A percentile compares a stretch with the other conserved stretches of the same genome.
phyloP scores from a whole-genome alignment of 2,797 vertebrate genomes.

The Rhabdophis nuchalis region DNA sequence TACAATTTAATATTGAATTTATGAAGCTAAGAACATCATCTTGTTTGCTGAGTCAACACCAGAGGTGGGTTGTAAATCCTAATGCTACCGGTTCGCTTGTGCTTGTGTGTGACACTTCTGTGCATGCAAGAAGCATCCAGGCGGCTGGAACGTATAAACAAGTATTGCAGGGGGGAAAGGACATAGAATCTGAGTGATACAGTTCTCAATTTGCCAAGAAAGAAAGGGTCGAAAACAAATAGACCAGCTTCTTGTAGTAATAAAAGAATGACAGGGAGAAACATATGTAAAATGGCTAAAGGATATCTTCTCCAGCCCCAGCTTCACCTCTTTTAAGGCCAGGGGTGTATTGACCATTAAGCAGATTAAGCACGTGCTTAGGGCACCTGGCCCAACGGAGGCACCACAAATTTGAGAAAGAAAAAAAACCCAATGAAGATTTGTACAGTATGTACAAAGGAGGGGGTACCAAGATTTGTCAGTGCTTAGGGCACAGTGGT shows the following conservation, averaged over 20 bases:
- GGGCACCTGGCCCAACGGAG: too few species aligned
- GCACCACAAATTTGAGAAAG: too few species aligned
- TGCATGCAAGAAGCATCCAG: too few species aligned
- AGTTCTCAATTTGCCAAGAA: not conserved
- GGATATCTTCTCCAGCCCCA: not conserved
- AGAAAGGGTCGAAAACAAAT: not conserved
- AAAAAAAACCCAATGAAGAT: too few species aligned
- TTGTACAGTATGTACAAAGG: too few species aligned
- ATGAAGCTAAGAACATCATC: conserved; percentile 11
- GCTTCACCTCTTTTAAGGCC: not conserved
- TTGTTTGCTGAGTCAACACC: not conserved
- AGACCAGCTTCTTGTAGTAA: not conserved
- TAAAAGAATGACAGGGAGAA: not conserved
- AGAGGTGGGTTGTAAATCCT: too few species aligned
- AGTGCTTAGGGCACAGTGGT: too few species aligned
- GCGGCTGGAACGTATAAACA: not conserved
- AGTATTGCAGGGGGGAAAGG: not conserved
- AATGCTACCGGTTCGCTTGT: too few species aligned
- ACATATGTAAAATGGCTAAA: not conserved
- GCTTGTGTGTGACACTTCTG: too few species aligned
- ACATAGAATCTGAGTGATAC: not conserved
- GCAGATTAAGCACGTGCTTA: too few species aligned
- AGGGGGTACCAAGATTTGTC: too few species aligned
- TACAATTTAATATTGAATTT: not conserved
- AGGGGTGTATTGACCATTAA: too few species aligned